Evolutionary conservation across 2,888 invertebrate species (phyloP), one percentile per base, ranked within the genome.

Genomic region (Isoperla grammatica): DNA sequence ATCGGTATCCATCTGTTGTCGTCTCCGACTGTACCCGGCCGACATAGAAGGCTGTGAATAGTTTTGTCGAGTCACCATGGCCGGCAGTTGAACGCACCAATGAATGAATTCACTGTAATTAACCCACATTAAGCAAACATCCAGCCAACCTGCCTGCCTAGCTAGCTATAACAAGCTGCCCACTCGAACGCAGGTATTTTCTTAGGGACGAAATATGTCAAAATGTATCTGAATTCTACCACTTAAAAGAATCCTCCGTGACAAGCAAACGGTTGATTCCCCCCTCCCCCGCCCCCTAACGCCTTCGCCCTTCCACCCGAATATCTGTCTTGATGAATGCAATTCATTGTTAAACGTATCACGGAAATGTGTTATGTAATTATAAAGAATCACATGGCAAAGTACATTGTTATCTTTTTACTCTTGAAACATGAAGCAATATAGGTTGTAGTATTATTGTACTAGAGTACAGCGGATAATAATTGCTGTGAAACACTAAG

Each of bases 51-150:
- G 8, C 20, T 1, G 12, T 22, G 49, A 50, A 35, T 35, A 23
- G 49, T 50, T 50, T 23, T 35, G 49, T 17, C 11, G 29, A 50
- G 49, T 50, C 49, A 50, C 15, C 49, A 29, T 29, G 29, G 29
- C n/a, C 35, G 22, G 29, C 29, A 50, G 35, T 22, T 50, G 49
- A 29, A 29, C 29, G 29, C 29, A 29, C 29, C 29, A 29, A 8
- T 50, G 49, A 50, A 23, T 23, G 13, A 20, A 23, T 39, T 37
- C 53, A 53, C 17, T 53, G 17, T 59, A 61, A 61, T 61, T 61
- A 61, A 59, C 59, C 49, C 20, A 43, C 50, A 59, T 61, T 59
- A 61, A 59, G 59, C 58, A 62, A 62, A 62, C 62, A 62, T 35
- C 17, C 56, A 11, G 46, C 9, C 5, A 29, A 35, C 13, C 6